These are phyloP conservation scores for Pseudomyrmex cubaensis DNA, from an alignment of 1,140 invertebrate genomes.

Conservation along the genomic window DNA sequence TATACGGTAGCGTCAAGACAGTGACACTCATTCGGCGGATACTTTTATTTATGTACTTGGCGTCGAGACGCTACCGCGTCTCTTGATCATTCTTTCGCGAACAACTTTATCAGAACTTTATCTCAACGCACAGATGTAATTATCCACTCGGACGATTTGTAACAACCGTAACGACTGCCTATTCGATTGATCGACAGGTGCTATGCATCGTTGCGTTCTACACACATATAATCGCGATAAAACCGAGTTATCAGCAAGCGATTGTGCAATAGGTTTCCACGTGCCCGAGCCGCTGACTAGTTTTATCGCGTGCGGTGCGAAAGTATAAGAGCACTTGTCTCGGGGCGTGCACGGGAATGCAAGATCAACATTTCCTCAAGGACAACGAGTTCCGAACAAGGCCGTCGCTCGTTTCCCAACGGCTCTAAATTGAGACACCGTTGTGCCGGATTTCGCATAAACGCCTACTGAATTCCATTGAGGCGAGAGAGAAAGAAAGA, in stretches of 20 bases:
- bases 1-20: no score
- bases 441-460: background rate
- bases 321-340: slow-evolving; percentile 24
- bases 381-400: slow-evolving; percentile 64
- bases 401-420: slow-evolving; percentile 20
- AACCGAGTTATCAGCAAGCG: background rate
- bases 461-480: slow-evolving; percentile 19
- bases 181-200: slow-evolving; percentile 9
- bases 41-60: no score
- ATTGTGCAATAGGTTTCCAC: slow-evolving; percentile 17
- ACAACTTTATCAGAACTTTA: background rate
- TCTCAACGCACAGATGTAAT: background rate
- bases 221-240: background rate
- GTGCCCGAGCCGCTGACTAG: background rate
- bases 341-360: slow-evolving; percentile 47
- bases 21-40: no score
- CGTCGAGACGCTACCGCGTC: no score
- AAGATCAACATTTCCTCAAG: slow-evolving; percentile 48
- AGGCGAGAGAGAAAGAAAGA: background rate
- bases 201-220: background rate
- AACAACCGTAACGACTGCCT: slow-evolving; percentile 8
- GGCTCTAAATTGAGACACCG: background rate
- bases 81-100: background rate
- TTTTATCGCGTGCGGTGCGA: slow-evolving; percentile 12
- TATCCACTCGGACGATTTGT: slow-evolving; percentile 1